phyloP scores from a whole-genome alignment of 2,797 vertebrate genomes.

The Synaphobranchus kaupii region DNA sequence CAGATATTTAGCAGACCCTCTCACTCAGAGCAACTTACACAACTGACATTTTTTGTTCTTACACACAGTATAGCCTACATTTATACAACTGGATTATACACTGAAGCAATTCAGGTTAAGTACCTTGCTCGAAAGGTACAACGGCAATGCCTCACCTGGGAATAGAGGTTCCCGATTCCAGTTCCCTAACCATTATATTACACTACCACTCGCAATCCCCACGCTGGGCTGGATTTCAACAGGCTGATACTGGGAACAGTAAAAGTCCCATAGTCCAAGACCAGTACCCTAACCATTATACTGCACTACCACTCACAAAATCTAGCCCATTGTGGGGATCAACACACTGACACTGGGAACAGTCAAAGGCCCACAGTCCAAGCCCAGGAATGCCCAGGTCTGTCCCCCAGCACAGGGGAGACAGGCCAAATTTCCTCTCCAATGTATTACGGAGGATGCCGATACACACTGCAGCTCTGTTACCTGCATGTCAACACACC shows the following conservation, averaged over 20 bases:
- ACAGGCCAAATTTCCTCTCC: background rate
- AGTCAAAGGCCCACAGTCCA: background rate
- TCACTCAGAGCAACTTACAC: background rate
- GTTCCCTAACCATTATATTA: too few relatives aligned
- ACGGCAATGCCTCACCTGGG: too few relatives aligned
- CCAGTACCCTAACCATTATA: too few relatives aligned
- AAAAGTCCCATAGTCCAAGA: background rate
- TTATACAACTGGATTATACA: background rate
- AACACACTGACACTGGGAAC: background rate
- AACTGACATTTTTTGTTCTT: background rate
- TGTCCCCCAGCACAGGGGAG: background rate
- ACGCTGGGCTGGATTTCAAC: background rate
- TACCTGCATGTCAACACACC: slow-evolving; percentile 51
- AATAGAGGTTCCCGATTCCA: too few relatives aligned
- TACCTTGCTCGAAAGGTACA: too few relatives aligned
- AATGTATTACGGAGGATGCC: background rate
- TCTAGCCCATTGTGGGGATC: too few relatives aligned
- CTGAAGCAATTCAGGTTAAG: too few relatives aligned
- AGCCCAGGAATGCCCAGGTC: too few relatives aligned
- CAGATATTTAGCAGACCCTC: background rate
- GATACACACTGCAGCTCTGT: slow-evolving; percentile 41
- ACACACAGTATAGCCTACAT: background rate
- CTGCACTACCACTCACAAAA: too few relatives aligned
- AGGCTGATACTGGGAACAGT: background rate
- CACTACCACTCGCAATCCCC: too few relatives aligned